Evolutionary conservation across 2,888 invertebrate genomes (phyloP).

Genomic region (Cephus pulcher): DNA sequence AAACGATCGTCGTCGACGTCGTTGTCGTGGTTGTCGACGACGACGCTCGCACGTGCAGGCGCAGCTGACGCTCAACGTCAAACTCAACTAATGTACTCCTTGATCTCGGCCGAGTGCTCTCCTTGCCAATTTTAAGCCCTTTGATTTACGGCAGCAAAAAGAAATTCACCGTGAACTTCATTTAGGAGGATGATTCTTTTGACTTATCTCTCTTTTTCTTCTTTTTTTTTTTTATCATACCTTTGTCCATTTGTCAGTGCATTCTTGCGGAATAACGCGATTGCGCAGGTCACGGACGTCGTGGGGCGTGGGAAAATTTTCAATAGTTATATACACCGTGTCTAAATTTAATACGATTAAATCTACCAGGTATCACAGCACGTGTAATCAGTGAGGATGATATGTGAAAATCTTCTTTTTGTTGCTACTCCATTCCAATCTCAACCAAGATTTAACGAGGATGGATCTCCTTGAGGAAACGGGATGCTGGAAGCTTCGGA

Average conservation of each 20-base stretch:
- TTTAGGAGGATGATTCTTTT: slow-evolving; percentile 25
- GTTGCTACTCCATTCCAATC: background rate
- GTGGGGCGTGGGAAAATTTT: background rate
- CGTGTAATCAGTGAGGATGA: background rate
- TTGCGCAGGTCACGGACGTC: background rate
- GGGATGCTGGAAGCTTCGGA: background rate
- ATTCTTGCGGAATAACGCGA: background rate
- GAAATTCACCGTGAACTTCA: slow-evolving; percentile 55
- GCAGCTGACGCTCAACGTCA: slow-evolving; percentile 62
- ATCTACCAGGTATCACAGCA: background rate
- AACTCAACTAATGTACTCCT: slow-evolving; percentile 60
- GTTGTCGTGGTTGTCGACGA: slow-evolving; percentile 11
- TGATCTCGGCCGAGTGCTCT: slow-evolving; percentile 44
- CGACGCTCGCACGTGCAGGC: slow-evolving; percentile 43
- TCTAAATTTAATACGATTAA: too few species aligned
- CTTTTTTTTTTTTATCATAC: background rate
- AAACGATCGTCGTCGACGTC: slow-evolving; percentile 17
- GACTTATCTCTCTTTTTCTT: background rate
- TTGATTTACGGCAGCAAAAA: slow-evolving; percentile 59
- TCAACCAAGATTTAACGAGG: background rate
- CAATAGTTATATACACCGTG: background rate
- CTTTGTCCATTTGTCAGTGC: background rate
- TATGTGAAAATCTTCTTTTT: background rate
- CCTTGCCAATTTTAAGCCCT: slow-evolving; percentile 55
- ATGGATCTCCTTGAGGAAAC: background rate